These are phyloP conservation scores for Metridium senile DNA, from an alignment of 92 coral and sea anemone genomes.

Conservation along the genomic window DNA sequence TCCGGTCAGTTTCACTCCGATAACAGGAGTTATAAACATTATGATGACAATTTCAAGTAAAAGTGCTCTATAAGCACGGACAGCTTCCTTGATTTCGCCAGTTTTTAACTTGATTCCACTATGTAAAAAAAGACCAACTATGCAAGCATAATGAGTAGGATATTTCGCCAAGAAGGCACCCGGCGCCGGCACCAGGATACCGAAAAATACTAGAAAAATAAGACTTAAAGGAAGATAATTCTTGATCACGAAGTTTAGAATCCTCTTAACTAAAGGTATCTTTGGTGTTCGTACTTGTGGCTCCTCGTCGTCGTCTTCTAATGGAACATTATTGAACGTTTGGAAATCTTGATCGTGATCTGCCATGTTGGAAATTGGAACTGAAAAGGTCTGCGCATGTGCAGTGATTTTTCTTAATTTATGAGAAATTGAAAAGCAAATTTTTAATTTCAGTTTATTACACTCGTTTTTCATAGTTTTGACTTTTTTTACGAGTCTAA, in stretches of 20 bases:
- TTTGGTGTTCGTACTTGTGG: constrained; percentile 16
- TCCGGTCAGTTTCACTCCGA: constrained; percentile 80
- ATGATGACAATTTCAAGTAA: constrained; percentile 79
- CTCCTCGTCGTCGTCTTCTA: constrained; percentile 1
- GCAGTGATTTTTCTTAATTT: too few relatives aligned
- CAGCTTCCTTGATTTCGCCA: constrained; percentile 84
- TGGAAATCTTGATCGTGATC: background rate
- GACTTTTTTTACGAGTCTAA: too few relatives aligned
- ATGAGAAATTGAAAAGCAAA: too few relatives aligned
- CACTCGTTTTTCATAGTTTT: too few relatives aligned
- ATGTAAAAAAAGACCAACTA: constrained; percentile 79
- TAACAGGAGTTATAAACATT: constrained; percentile 70
- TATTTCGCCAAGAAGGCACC: constrained; percentile 74
- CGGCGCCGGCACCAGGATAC: constrained; percentile 70
- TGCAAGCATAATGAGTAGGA: constrained; percentile 80
- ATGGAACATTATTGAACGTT: constrained; percentile 3
- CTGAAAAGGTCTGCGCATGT: too few relatives aligned
- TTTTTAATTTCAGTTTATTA: too few relatives aligned
- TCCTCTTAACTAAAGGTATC: constrained; percentile 25
- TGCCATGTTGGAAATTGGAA: background rate
- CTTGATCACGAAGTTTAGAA: constrained; percentile 46
- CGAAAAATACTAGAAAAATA: constrained; percentile 57
- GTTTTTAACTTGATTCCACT: constrained; percentile 91
- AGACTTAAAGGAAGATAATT: constrained; percentile 74
- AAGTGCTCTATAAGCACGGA: constrained; percentile 77